Evolutionary conservation across 2,797 vertebrate genomes (phyloP).

Genomic region (Sebastes hubbsi): DNA sequence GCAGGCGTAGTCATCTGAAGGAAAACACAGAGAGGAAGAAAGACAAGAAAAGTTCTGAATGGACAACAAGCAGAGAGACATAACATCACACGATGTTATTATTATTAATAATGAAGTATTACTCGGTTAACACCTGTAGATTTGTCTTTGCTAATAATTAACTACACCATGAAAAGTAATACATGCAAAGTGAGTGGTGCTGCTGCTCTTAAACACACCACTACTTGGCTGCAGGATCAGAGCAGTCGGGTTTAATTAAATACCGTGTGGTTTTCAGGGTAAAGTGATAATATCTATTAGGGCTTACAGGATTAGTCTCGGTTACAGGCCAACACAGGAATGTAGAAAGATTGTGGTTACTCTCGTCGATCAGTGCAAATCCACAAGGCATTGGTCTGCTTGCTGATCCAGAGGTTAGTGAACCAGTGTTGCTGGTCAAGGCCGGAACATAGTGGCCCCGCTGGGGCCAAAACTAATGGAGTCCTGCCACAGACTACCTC

Average conservation of each 20-base stretch:
- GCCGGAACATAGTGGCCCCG: slow-evolving; percentile 29
- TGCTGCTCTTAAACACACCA: slow-evolving; percentile 10
- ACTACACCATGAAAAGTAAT: slow-evolving; percentile 10
- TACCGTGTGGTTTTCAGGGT: slow-evolving; percentile 53
- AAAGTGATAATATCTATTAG: slow-evolving; percentile 77
- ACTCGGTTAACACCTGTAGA: slow-evolving; percentile 13
- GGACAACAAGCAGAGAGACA: slow-evolving; percentile 16
- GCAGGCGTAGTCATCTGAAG: slow-evolving; percentile 51
- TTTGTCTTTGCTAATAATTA: slow-evolving; percentile 10
- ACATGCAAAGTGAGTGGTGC: background rate
- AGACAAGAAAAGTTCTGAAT: slow-evolving; percentile 39
- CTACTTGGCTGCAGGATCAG: slow-evolving; percentile 31
- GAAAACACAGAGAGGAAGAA: slow-evolving; percentile 42
- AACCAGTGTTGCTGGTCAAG: slow-evolving; percentile 46
- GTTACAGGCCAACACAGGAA: slow-evolving; percentile 64
- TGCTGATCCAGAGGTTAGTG: slow-evolving; percentile 46
- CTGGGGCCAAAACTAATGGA: slow-evolving; percentile 52
- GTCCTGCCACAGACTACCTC: slow-evolving; percentile 61
- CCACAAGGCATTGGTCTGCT: slow-evolving; percentile 51
- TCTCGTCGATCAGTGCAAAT: slow-evolving; percentile 55
- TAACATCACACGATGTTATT: background rate
- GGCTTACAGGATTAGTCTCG: slow-evolving; percentile 71
- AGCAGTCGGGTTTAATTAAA: slow-evolving; percentile 67
- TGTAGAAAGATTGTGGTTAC: slow-evolving; percentile 51
- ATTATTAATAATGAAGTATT: background rate